Evolutionary conservation across 2,113 vertebrate species (phyloP).

Genomic region (Tiliqua scincoides): DNA sequence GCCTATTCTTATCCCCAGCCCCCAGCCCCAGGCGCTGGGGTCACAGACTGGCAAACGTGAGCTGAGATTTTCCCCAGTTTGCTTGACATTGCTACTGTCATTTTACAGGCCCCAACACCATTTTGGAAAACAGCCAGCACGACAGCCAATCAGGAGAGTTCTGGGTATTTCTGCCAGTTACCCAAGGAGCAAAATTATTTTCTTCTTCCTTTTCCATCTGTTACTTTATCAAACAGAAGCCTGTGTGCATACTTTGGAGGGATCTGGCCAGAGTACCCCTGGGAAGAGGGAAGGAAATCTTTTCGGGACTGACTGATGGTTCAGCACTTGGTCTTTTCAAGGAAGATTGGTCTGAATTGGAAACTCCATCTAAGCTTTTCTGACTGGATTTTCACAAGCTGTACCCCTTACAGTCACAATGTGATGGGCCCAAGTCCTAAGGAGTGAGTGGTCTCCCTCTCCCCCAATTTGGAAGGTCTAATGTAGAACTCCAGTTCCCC

Average conservation of each 20-base stretch:
- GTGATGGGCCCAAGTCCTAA: neutral
- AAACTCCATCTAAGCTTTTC: neutral
- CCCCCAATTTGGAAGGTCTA: neutral
- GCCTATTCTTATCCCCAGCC: too few species aligned
- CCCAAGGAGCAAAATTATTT: neutral
- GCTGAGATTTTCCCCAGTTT: too few species aligned
- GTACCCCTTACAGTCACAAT: neutral
- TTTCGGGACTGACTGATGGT: too few species aligned
- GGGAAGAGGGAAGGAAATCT: neutral
- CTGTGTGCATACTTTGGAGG: too few species aligned
- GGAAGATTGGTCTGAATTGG: neutral
- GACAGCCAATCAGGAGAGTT: neutral
- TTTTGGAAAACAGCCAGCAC: neutral
- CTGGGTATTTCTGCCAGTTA: neutral
- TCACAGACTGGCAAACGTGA: too few species aligned
- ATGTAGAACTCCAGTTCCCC: neutral
- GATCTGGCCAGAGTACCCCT: too few species aligned
- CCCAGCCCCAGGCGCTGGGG: too few species aligned
- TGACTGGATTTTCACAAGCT: neutral
- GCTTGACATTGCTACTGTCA: neutral
- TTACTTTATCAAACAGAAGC: neutral
- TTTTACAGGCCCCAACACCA: neutral
- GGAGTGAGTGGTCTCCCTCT: neutral
- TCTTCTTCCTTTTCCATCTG: neutral
- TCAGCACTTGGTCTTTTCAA: neutral